phyloP scores from a whole-genome alignment of 2,888 invertebrate genomes.

The Pterobdella sp. region DNA sequence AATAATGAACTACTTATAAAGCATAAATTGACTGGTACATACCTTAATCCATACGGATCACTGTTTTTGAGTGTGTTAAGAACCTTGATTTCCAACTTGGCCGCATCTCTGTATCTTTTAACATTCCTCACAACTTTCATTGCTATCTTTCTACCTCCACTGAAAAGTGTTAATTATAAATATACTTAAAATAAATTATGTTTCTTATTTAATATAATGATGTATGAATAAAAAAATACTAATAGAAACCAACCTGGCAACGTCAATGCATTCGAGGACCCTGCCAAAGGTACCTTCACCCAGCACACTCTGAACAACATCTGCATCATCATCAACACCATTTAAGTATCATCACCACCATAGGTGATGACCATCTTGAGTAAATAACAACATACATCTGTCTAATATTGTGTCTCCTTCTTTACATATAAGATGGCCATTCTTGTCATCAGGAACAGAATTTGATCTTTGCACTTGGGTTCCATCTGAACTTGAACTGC shows the following conservation, averaged over 20 bases:
- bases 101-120: slow-evolving; percentile 97
- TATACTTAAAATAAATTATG: neutral
- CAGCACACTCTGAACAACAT: slow-evolving; percentile 93
- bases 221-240: neutral
- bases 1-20: too few species aligned
- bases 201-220: neutral
- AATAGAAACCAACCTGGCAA: slow-evolving; percentile 62
- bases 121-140: slow-evolving; percentile 99
- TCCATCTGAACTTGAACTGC: neutral
- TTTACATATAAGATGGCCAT: slow-evolving; percentile 99
- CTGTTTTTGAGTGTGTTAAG: slow-evolving; percentile 87
- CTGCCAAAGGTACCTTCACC: slow-evolving; percentile 99
- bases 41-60: slow-evolving; percentile 91
- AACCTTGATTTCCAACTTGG: slow-evolving; percentile 96
- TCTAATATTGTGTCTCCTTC: slow-evolving; percentile 96
- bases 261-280: slow-evolving; percentile 94
- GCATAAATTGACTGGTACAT: slow-evolving; percentile 55
- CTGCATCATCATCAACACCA: slow-evolving; percentile 58
- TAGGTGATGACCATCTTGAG: neutral
- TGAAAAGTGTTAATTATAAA: neutral
- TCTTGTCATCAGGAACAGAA: slow-evolving; percentile 72
- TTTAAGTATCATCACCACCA: neutral
- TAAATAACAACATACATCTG: slow-evolving; percentile 56
- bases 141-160: slow-evolving; percentile 55
- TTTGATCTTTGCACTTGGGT: slow-evolving; percentile 16